Evolutionary conservation across 2,888 invertebrate species (phyloP), one percentile per base, ranked within the genome.

Genomic region (Cryptophagus acutangulus): DNA sequence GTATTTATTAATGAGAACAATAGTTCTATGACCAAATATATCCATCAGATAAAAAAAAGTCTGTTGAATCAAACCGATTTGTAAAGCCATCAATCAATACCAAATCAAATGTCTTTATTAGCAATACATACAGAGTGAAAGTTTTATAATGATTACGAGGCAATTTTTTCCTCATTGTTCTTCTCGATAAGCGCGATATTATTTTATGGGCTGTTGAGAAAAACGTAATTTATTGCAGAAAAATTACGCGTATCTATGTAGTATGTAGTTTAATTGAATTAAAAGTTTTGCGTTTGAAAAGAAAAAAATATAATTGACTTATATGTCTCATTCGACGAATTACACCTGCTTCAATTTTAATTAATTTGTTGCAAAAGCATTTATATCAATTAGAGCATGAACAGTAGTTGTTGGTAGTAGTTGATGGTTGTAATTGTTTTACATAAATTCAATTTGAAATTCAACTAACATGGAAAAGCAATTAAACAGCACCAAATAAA

Each of bases 361-460:
- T 55, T 51, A 52, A 54, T 54, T 51, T 51, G 51, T 54, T 45
- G 43, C 40, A 40, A 13, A 36, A 45, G 45, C 51, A 49, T 54
- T 54, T 51, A 52, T 52, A 54, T 54, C 51, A 52, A 54, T 54
- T 55, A 55, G 50, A 52, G 45, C 52, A 43, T 46, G 42, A 49
- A 48, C 41, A 41, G 45, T 46, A 29, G 29, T n/a, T n/a, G n/a
- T n/a, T n/a, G n/a, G n/a, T n/a, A n/a, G n/a, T 29, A 45, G 44
- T 39, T 40, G 39, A 40, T 40, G 43, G 36, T 39, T 46, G 45
- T 40, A 44, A 43, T 44, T 41, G 46, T 43, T 45, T 42, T 37
- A 46, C 38, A 39, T 48, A 46, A 48, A 49, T 52, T 41, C 41
- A 38, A 40, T 41, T 48, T 46, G 48, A 52, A 51, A 49, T 48